These are phyloP conservation scores for Caloenas nicobarica DNA, from an alignment of 2,113 vertebrate species.

Conservation along the genomic window DNA sequence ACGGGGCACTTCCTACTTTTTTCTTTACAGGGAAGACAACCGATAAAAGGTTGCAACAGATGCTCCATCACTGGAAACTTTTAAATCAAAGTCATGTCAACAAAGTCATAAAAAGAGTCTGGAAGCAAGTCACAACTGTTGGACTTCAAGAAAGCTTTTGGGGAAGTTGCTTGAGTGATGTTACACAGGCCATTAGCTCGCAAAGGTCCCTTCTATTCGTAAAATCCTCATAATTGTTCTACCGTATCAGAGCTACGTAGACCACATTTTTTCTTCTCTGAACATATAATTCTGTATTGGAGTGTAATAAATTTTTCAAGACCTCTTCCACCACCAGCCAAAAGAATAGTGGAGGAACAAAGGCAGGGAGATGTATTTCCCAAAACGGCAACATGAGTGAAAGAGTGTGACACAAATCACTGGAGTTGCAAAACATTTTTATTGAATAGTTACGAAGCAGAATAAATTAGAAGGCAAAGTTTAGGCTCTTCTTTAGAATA, in stretches of 20 bases:
- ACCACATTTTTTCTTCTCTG: neutral
- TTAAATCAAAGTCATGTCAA: constrained; percentile 12
- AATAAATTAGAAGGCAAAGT: neutral
- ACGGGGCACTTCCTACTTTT: neutral
- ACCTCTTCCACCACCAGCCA: neutral
- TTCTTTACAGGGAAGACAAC: neutral
- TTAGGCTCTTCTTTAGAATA: neutral
- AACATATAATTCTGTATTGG: neutral
- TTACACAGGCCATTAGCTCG: neutral
- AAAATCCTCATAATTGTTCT: constrained; percentile 6
- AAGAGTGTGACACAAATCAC: neutral
- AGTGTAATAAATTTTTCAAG: neutral
- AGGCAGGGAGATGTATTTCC: neutral
- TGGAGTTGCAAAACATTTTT: neutral
- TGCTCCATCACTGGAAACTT: neutral
- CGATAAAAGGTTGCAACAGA: neutral
- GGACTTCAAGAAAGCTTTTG: neutral
- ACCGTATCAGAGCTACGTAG: neutral
- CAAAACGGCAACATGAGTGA: rapidly evolving
- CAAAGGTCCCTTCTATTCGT: constrained; percentile 19
- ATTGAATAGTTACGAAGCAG: neutral
- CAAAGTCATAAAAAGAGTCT: neutral
- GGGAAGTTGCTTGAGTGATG: neutral
- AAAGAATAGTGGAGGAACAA: neutral
- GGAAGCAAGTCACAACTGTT: neutral